Percentiles rank a stretch among this genome's conserved stretches.
Conservation (phyloP, 53 echinoderm and acorn worm species). For the Antedon mediterranea region DNA sequence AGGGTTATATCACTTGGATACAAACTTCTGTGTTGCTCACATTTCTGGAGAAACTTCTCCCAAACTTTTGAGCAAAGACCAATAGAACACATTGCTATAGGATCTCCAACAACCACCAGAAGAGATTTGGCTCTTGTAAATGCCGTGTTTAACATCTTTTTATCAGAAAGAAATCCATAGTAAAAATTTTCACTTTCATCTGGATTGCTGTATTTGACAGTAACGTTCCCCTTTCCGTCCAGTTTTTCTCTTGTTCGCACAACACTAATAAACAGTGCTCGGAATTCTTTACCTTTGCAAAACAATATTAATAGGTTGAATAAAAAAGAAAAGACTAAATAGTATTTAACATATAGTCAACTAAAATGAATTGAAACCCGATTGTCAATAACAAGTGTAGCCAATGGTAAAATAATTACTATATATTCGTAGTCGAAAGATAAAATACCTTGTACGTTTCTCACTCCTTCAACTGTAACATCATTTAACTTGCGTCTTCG, state of each 20-base stretch:
- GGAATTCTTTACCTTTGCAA: slow-evolving; percentile 68
- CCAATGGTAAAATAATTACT: too few relatives aligned
- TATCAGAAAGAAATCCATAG: slow-evolving; percentile 84
- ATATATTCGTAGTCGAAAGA: not conserved
- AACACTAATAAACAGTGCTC: slow-evolving; percentile 85
- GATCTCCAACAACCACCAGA: slow-evolving; percentile 68
- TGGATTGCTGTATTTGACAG: slow-evolving; percentile 2
- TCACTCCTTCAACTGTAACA: slow-evolving; percentile 66
- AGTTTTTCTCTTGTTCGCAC: slow-evolving; percentile 54
- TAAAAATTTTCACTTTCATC: slow-evolving; percentile 32
- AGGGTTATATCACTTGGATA: slow-evolving; percentile 45
- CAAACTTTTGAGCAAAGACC: slow-evolving; percentile 68
- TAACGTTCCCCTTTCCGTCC: slow-evolving; percentile 51
- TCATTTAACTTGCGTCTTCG: slow-evolving; percentile 29
- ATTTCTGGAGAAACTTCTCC: slow-evolving; percentile 57
- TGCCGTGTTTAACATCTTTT: slow-evolving; percentile 76
- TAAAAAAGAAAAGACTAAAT: too few relatives aligned
- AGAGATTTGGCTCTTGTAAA: slow-evolving; percentile 82
- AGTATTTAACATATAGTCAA: too few relatives aligned
- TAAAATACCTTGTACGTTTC: slow-evolving; percentile 74
- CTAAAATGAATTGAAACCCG: too few relatives aligned
- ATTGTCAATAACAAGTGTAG: too few relatives aligned
- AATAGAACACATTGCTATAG: slow-evolving; percentile 72
- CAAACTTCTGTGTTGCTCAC: slow-evolving; percentile 65
- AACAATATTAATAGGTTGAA: not conserved